phyloP scores from a whole-genome alignment of 1,140 invertebrate genomes.

The Augochlora pura region DNA sequence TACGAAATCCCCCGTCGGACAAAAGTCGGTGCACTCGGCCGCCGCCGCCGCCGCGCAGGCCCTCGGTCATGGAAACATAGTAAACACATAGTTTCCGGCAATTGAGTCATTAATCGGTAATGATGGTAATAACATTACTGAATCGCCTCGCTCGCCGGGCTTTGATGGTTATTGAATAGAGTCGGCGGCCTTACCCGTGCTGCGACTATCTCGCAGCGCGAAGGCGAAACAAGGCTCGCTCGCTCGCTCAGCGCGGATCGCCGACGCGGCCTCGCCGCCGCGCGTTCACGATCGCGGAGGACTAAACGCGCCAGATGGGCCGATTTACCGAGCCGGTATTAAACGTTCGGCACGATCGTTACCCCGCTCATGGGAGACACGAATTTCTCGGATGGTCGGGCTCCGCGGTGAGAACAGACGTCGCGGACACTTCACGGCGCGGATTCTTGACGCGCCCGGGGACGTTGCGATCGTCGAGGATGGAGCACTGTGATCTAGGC shows the following conservation, averaged over 20 bases:
- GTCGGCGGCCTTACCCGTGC: slow-evolving; percentile 11
- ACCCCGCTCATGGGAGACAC: neutral
- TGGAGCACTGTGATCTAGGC: too few species aligned
- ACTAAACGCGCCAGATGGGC: slow-evolving; percentile 5
- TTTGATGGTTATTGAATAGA: slow-evolving; percentile 28
- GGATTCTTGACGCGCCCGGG: too few species aligned
- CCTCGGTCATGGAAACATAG: neutral
- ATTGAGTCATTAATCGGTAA: slow-evolving; percentile 43
- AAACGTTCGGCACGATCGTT: neutral
- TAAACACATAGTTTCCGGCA: slow-evolving; percentile 31
- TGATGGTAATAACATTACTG: slow-evolving; percentile 32
- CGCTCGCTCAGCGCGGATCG: too few species aligned
- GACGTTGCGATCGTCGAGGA: too few species aligned
- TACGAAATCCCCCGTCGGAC: neutral
- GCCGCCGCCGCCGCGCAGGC: neutral
- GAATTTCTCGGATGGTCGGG: too few species aligned
- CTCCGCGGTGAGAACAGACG: too few species aligned
- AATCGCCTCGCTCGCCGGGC: slow-evolving; percentile 5
- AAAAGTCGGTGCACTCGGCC: slow-evolving; percentile 1
- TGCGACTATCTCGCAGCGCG: neutral
- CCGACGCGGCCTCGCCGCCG: too few species aligned
- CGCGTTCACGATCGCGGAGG: neutral
- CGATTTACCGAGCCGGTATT: slow-evolving; percentile 8
- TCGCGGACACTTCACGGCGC: too few species aligned
- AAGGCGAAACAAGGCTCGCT: slow-evolving; percentile 2